Conservation (phyloP, 2,888 invertebrate genomes). For the Polydesmus complanatus region DNA sequence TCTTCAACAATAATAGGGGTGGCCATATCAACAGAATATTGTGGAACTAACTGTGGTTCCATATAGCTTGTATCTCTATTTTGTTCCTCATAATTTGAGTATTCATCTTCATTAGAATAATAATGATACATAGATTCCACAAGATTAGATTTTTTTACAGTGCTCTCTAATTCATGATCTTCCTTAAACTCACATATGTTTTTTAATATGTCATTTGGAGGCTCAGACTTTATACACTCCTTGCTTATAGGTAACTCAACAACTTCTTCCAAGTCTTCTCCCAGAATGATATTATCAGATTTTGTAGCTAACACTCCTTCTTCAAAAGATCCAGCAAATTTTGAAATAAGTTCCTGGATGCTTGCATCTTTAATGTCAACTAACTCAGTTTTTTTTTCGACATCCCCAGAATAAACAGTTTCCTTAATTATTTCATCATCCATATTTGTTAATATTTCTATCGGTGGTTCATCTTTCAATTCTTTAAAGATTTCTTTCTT, state of each 20-base stretch:
- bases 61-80: not conserved
- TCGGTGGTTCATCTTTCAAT: too few species aligned
- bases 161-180: not conserved
- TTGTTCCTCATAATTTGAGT: not conserved
- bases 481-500: too few species aligned
- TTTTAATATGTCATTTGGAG: not conserved
- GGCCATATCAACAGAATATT: slow-evolving; percentile 5
- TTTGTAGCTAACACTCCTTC: not conserved
- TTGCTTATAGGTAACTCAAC: not conserved
- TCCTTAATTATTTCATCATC: not conserved
- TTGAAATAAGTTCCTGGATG: not conserved
- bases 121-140: not conserved
- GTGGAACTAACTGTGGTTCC: slow-evolving; percentile 2
- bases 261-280: not conserved
- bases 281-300: not conserved
- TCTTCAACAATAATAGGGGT: slow-evolving; percentile 4
- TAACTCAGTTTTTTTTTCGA: not conserved
- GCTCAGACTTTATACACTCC: not conserved
- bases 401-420: not conserved
- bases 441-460: not conserved
- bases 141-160: too few species aligned
- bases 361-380: slow-evolving; percentile 7
- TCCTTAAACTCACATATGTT: not conserved
- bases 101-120: not conserved
- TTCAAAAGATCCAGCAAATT: slow-evolving; percentile 9